phyloP scores from a whole-genome alignment of 2,888 invertebrate species.

The Ochropacha duplaris region DNA sequence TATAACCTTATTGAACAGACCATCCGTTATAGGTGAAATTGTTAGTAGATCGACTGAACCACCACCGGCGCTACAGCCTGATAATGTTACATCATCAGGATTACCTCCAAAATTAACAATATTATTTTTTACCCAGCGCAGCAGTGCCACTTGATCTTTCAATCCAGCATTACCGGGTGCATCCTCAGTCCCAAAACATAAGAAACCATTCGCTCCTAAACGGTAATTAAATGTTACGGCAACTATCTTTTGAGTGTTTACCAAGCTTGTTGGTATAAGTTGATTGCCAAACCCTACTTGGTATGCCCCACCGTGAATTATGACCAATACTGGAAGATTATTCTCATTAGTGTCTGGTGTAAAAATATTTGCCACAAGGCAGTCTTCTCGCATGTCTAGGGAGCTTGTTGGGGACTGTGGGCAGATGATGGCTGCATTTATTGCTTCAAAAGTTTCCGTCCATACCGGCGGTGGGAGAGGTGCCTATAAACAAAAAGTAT shows the following conservation, averaged over 20 bases:
- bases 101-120: conserved; percentile 60
- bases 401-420: conserved; percentile 26
- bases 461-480: conserved; percentile 46
- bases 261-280: conserved; percentile 36
- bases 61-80: conserved; percentile 57
- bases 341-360: conserved; percentile 44
- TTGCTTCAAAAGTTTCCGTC: conserved; percentile 38
- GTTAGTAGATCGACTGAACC: conserved; percentile 50
- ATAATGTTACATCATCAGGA: conserved; percentile 56
- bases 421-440: conserved; percentile 33
- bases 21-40: conserved; percentile 47
- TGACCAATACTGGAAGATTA: conserved; percentile 60
- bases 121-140: conserved; percentile 55
- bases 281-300: conserved; percentile 51
- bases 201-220: conserved; percentile 50
- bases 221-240: conserved; percentile 57
- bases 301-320: conserved; percentile 69
- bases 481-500: conserved; percentile 26
- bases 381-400: conserved; percentile 45
- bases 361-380: conserved; percentile 58
- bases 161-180: conserved; percentile 64
- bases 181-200: conserved; percentile 57
- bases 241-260: conserved; percentile 39
- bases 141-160: conserved; percentile 60
- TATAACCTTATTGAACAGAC: conserved; percentile 55